These are phyloP conservation scores for Catharus ustulatus DNA, from an alignment of 2,797 vertebrate species.

Conservation along the genomic window DNA sequence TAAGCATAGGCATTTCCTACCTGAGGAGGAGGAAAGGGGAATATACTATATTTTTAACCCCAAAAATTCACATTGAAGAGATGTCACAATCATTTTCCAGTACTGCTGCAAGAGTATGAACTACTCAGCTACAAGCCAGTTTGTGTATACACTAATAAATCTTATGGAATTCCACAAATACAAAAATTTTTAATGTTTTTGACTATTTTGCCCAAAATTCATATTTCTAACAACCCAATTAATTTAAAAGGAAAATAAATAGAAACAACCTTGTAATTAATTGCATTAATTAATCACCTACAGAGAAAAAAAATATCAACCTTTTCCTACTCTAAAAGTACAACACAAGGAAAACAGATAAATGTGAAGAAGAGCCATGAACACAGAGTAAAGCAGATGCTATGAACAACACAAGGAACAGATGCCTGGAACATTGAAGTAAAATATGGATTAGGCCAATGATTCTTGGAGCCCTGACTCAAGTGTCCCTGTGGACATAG, in stretches of 20 bases:
- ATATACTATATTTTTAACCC: neutral
- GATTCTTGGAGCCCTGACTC: neutral
- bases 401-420: neutral
- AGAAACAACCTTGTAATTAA: neutral
- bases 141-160: neutral
- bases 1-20: slow-evolving; percentile 8
- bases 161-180: neutral
- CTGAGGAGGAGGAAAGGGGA: neutral
- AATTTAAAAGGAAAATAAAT: neutral
- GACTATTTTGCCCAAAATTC: neutral
- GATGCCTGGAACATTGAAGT: neutral
- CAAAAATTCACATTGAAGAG: neutral
- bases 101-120: neutral
- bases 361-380: neutral
- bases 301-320: neutral
- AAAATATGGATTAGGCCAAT: neutral
- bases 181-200: neutral
- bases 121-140: neutral
- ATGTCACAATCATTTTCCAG: neutral
- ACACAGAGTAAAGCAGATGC: neutral
- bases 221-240: neutral
- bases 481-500: neutral
- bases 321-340: neutral
- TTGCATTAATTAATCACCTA: neutral
- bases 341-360: neutral